Base-by-base conservation (phyloP, 1,140 invertebrate genomes). In the Euborellia annulipes region DNA sequence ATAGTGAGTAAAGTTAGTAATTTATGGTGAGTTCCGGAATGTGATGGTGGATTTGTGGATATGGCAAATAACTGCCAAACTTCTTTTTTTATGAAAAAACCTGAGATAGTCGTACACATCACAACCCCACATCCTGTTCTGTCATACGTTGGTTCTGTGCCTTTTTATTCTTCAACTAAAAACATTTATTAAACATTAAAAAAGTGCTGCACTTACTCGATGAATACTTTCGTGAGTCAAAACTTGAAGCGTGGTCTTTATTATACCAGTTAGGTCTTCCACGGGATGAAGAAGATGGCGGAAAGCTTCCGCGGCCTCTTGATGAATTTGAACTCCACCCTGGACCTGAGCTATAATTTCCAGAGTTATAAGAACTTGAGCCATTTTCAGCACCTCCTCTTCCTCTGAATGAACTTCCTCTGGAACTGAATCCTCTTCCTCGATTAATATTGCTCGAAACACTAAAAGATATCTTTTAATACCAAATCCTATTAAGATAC, bases 211-310 rank as follows among this genome's bases (percentile, higher is more conserved):
- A 39, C 23, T 54, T 47, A 63, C 63, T 61, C 47, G 61, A 60
- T 43, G 55, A 55, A 50, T 65, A 65, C 43, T 62, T 63, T 8
- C 62, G 56, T 17, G 62, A 63, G 47, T 64, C 63, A 46, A 45
- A 48, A 30, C 39, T 45, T 20, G 38, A 14, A 2, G 46, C 30
- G 17, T 43, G 41, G 32, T 51, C 36, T 32, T 56, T 52, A 34
- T 52, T 49, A 17, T 50, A 47, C 40, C 48, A 43, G 36, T 44
- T 41, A 18, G 19, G 46, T 18, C 47, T 19, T 9, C 45, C 44
- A 18, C 43, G 16, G 2, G 38, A 40, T n/a, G 39, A 13, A n/a
- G 21, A 16, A 14, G 46, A 46, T 47, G 30, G 11, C 47, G 21
- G 4, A 16, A 39, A 44, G 11, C 47, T 23, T 7, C 50, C 50